phyloP scores from a whole-genome alignment of 1,140 invertebrate species.

The Drosophila virilis region DNA sequence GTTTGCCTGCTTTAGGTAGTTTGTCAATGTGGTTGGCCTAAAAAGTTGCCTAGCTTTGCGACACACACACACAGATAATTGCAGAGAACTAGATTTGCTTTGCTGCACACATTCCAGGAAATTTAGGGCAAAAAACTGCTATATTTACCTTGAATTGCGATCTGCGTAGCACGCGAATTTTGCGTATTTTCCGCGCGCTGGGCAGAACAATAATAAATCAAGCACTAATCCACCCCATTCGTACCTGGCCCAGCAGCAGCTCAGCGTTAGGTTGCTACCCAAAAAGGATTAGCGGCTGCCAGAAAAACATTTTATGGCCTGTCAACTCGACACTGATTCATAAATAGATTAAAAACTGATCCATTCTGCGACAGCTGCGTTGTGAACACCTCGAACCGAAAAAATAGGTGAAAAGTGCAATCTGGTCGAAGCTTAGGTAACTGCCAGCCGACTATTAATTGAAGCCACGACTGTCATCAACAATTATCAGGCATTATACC shows the following conservation, averaged over 20 bases:
- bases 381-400: slow-evolving; percentile 10
- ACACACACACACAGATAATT: not conserved
- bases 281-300: slow-evolving; percentile 60
- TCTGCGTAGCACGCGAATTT: slow-evolving; percentile 65
- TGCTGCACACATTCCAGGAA: slow-evolving; percentile 30
- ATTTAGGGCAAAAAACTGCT: slow-evolving; percentile 23
- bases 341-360: slow-evolving; percentile 72
- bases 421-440: slow-evolving; percentile 1
- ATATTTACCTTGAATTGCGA: slow-evolving; percentile 54
- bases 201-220: slow-evolving; percentile 53
- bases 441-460: slow-evolving; percentile 30
- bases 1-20: slow-evolving; percentile 16
- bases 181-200: slow-evolving; percentile 67
- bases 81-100: slow-evolving; percentile 41
- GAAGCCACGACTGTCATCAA: slow-evolving; percentile 25
- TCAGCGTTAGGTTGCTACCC: slow-evolving; percentile 11
- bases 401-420: not conserved
- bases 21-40: slow-evolving; percentile 33
- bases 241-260: slow-evolving; percentile 1
- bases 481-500: slow-evolving; percentile 39
- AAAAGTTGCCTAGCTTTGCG: slow-evolving; percentile 35
- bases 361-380: slow-evolving; percentile 58
- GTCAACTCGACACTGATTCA: slow-evolving; percentile 63
- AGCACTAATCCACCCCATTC: slow-evolving; percentile 44
- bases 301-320: slow-evolving; percentile 50